phyloP scores from a whole-genome alignment of 2,797 vertebrate genomes.

The Vespertilio murinus region DNA sequence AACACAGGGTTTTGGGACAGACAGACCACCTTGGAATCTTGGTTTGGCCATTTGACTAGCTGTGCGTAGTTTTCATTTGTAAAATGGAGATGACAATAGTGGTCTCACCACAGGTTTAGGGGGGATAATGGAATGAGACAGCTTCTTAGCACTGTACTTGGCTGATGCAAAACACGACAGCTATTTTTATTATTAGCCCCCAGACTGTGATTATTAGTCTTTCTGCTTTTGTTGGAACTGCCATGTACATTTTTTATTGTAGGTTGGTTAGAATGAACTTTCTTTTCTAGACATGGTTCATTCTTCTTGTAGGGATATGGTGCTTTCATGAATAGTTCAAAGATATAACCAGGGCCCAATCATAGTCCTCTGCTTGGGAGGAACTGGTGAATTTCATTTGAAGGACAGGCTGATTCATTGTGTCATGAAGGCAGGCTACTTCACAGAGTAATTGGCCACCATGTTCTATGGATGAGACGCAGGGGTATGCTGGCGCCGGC shows the following conservation, averaged over 20 bases:
- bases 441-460: neutral
- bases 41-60: neutral
- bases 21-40: neutral
- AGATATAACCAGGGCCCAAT: neutral
- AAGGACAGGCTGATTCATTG: neutral
- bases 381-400: neutral
- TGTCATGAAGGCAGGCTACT: neutral
- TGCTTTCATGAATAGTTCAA: neutral
- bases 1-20: neutral
- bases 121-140: neutral
- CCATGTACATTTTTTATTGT: neutral
- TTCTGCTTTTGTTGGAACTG: neutral
- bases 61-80: neutral
- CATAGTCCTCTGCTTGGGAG: neutral
- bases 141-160: neutral
- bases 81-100: neutral
- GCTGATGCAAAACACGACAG: neutral
- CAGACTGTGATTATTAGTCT: neutral
- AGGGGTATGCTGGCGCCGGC: neutral
- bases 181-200: neutral
- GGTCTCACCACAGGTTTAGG: neutral
- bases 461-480: neutral
- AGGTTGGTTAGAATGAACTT: neutral
- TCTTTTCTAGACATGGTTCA: neutral
- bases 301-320: neutral